Base-by-base conservation (phyloP, 2,113 vertebrate species). In the Periophthalmodon schlosseri region DNA sequence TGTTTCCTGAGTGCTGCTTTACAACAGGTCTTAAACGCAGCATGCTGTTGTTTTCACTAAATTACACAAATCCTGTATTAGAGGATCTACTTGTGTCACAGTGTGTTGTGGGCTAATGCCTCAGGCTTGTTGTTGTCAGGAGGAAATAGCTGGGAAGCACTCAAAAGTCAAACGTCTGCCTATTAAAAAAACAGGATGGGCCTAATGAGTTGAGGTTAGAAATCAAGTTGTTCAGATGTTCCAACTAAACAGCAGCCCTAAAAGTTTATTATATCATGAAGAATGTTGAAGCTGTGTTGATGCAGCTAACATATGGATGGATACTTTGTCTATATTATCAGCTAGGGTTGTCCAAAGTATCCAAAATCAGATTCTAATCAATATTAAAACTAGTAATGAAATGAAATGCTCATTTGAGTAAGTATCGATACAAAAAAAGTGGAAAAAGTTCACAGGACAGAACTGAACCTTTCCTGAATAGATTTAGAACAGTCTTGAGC, bases 61-160 rank as follows among this genome's bases (percentile, higher is more conserved):
- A 81, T 88, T 64, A 81, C 77, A 73, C 77, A 73, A 79, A 79
- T 83, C 76, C 58, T 83, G 67, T 65, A 61, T 79, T 75, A 80
- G 60, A 65, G 63, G 49, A 80, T 81, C 58, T 57, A 72, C 18
- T 77, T 33, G 44, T 16, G 18, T 69, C 64, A 46, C 74, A 76
- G 71, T 73, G 69, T 63, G 61, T 52, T 66, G 28, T 34, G 36
- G 69, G 52, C 54, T 67, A 72, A 56, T 34, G 72, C 74, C 60
- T 44, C 20, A 0, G 73, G 63, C 57, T 72, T 47, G 70, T 73
- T 49, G 70, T 66, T 74, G 24, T 56, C 14, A 2, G 34, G 64
- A 50, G 23, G 60, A 80, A 71, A 50, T 16, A 47, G 44, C 39
- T 68, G 46, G 23, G 49, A 50, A 66, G 39, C 49, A 68, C 46